Percentiles rank a stretch among this genome's conserved stretches.
Conservation (phyloP, 2,888 invertebrate species). For the Osmoderma eremita region DNA sequence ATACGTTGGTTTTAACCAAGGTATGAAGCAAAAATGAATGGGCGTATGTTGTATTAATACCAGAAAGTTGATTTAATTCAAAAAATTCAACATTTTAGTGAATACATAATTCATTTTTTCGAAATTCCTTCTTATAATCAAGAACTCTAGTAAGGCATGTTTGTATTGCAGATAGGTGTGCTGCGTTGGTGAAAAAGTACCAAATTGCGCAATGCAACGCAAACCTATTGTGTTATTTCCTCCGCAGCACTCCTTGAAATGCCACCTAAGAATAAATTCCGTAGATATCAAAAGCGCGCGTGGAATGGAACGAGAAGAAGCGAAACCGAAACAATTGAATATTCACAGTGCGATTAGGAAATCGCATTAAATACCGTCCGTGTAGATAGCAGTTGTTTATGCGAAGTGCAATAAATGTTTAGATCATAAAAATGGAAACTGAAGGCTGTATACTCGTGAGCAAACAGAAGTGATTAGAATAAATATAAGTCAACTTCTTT, state of each 20-base stretch:
- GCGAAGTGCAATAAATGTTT: background rate
- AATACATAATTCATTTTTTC: too few relatives aligned
- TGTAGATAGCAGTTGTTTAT: background rate
- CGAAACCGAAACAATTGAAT: constrained; percentile 1
- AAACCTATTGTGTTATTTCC: too few relatives aligned
- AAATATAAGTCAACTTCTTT: background rate
- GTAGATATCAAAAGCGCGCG: background rate
- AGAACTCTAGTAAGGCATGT: too few relatives aligned
- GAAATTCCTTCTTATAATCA: too few relatives aligned
- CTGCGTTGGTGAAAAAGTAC: too few relatives aligned
- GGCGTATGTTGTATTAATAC: too few relatives aligned
- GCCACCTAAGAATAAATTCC: constrained; percentile 8
- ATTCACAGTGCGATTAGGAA: background rate
- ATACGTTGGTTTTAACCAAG: too few relatives aligned
- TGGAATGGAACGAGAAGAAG: background rate
- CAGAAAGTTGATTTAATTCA: too few relatives aligned
- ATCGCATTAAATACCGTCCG: constrained; percentile 8
- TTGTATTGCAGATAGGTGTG: too few relatives aligned
- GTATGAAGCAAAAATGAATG: too few relatives aligned
- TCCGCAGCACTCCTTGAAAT: constrained; percentile 12
- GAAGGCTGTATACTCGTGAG: background rate
- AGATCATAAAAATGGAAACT: constrained; percentile 3
- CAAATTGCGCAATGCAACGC: too few relatives aligned
- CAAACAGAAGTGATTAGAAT: constrained; percentile 3
- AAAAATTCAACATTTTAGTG: too few relatives aligned